Conservation (phyloP, 1,140 invertebrate species). For the Bombus breviceps region DNA sequence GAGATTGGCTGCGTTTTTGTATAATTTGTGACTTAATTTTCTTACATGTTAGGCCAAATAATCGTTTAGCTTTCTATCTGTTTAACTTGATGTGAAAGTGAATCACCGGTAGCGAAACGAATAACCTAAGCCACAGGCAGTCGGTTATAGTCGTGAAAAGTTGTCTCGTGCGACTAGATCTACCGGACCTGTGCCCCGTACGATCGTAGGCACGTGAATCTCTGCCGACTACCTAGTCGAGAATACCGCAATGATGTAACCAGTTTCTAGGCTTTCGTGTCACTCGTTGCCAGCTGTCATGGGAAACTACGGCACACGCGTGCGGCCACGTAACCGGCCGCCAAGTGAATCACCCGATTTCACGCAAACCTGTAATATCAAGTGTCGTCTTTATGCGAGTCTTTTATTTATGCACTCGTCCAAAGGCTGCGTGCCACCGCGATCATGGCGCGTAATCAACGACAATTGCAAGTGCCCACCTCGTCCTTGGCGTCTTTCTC, state of each 20-base stretch:
- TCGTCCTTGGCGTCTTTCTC: neutral
- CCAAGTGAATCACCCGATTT: constrained; percentile 60
- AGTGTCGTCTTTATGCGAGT: constrained; percentile 20
- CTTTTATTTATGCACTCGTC: neutral
- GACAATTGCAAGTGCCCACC: neutral
- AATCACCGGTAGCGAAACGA: neutral
- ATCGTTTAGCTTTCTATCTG: too few relatives aligned
- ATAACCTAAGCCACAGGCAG: neutral
- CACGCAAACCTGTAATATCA: constrained; percentile 53
- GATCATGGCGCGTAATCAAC: neutral
- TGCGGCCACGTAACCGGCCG: constrained; percentile 34
- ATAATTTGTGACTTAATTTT: too few relatives aligned
- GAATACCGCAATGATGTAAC: constrained; percentile 61
- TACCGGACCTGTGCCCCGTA: neutral
- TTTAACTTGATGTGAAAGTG: too few relatives aligned
- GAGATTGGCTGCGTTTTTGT: too few relatives aligned
- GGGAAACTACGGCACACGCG: constrained; percentile 54
- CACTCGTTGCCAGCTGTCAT: constrained; percentile 57
- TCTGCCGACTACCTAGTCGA: constrained; percentile 34
- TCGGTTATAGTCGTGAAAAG: neutral
- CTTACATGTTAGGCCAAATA: too few relatives aligned
- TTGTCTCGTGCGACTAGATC: neutral
- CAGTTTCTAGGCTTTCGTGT: constrained; percentile 68
- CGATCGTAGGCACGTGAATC: constrained; percentile 36
- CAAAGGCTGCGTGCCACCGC: neutral